Percentiles rank a stretch among this genome's conserved stretches.
Evolutionary conservation across 2,797 vertebrate species (phyloP).

Genomic region (Dallia pectoralis): DNA sequence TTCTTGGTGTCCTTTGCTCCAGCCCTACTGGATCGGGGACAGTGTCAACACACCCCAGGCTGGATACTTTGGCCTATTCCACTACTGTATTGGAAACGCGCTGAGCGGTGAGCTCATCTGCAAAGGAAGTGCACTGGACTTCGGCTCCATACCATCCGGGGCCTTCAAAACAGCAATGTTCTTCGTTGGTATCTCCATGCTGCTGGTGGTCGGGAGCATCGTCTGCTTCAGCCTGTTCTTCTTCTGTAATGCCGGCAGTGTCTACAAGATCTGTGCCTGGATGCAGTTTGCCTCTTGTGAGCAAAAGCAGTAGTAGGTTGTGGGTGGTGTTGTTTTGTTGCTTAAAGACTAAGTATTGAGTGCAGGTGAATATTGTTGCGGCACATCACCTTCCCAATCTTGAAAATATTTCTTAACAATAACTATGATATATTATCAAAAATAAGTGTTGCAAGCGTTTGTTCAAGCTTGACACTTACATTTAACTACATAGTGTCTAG

Average conservation of each 20-base stretch:
- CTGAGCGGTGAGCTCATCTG: slow-evolving; percentile 94
- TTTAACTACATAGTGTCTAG: no score
- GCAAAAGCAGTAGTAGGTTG: slow-evolving; percentile 25
- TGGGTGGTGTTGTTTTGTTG: neutral
- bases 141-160: slow-evolving; percentile 91
- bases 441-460: no score
- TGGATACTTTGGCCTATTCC: slow-evolving; percentile 95
- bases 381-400: neutral
- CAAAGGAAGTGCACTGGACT: slow-evolving; percentile 93
- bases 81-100: slow-evolving; percentile 95
- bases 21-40: slow-evolving; percentile 98
- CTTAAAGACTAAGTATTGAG: no score
- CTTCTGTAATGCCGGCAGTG: slow-evolving; percentile 93
- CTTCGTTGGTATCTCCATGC: slow-evolving; percentile 92
- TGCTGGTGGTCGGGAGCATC: slow-evolving; percentile 91
- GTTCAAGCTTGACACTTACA: no score
- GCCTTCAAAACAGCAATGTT: slow-evolving; percentile 99
- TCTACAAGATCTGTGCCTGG: slow-evolving; percentile 98
- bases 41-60: slow-evolving; percentile 94
- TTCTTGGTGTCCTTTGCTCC: slow-evolving; percentile 57
- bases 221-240: slow-evolving; percentile 95
- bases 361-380: neutral
- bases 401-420: neutral
- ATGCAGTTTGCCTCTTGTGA: slow-evolving; percentile 96
- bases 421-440: neutral